phyloP scores from a whole-genome alignment of 2,888 invertebrate species.

The Andrena dorsata region DNA sequence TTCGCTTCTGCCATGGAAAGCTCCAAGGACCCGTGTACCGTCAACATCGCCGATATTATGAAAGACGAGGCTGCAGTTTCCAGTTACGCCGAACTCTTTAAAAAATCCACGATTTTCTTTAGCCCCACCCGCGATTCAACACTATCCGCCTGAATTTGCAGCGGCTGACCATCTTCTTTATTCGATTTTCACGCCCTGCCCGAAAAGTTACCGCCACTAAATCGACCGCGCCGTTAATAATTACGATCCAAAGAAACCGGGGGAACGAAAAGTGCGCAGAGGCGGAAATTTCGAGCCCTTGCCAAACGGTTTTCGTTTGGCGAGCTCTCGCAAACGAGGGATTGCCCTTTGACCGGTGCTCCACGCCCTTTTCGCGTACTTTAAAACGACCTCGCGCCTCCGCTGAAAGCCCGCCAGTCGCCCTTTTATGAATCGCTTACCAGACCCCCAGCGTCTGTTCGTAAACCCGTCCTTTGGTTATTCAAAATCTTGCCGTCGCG shows the following conservation, averaged over 20 bases:
- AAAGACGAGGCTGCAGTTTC: slow-evolving; percentile 8
- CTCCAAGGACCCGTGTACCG: neutral
- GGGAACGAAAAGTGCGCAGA: neutral
- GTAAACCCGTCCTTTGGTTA: slow-evolving; percentile 3
- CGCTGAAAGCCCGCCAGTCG: slow-evolving; percentile 30
- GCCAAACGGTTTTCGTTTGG: neutral
- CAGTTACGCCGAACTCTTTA: neutral
- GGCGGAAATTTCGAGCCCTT: neutral
- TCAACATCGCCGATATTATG: slow-evolving; percentile 30
- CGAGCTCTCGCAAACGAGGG: slow-evolving; percentile 35
- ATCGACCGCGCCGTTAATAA: neutral
- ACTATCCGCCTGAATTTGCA: too few species aligned
- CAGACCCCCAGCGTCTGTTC: neutral
- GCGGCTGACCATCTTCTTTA: too few species aligned
- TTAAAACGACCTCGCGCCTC: slow-evolving; percentile 51
- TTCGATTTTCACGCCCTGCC: too few species aligned
- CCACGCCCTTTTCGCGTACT: slow-evolving; percentile 59
- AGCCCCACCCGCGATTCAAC: neutral
- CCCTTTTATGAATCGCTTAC: slow-evolving; percentile 43
- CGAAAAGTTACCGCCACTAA: too few species aligned
- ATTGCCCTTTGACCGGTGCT: slow-evolving; percentile 29
- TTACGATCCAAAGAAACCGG: neutral
- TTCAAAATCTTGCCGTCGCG: neutral
- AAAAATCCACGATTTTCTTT: neutral
- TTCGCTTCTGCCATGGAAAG: slow-evolving; percentile 23